Evolutionary conservation across 2,113 vertebrate genomes (phyloP), one percentile per base, ranked within the genome.

Genomic region (Gulo gulo): DNA sequence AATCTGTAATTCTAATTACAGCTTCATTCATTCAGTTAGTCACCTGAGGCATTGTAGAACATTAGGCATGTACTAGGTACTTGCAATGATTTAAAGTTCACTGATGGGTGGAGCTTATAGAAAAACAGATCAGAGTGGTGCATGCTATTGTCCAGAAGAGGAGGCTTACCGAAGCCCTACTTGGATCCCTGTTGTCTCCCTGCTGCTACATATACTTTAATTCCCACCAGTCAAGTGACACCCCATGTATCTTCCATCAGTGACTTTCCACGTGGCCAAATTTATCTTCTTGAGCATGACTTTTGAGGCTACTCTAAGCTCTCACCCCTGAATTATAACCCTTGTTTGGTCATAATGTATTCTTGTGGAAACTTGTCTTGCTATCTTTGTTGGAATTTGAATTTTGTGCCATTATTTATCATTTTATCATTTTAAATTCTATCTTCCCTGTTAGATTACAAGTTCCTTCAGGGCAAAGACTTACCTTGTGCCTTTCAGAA

Each of bases 371-470:
- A 85, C 26, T 87, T 67, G 15, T 2, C 29, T 57, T 78, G 18
- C 18, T 88, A 13, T 88, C 16, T 89, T 95, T 63, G 13, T 78
- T 95, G 47, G 42, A 82, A 85, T 93, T 97, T 94, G 65, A 96
- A 76, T 88, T 97, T 94, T 63, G 18, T 79, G 20, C 11, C 34
- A 71, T 86, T 63, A 36, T 57, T 69, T 89, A 47, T 42, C 57
- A 71, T 47, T 78, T 83, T 15, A 26, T 74, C 61, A 34, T 96
- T 95, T 94, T 74, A 10, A 39, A 34, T 94, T 82, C 7, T 91
- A 31, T 86, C 23, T 92, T 29, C 42, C 16, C 23, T 87, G 13
- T 79, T 91, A 65, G 47, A 67, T n/a, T 52, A 6, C 16, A 74
- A 45, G 31, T 94, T 82, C 47, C n/a, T 91, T 92, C 21, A 89